Percentiles rank a stretch among this genome's conserved stretches.
Evolutionary conservation across 2,888 invertebrate genomes (phyloP).

Genomic region (Aelia acuminata): DNA sequence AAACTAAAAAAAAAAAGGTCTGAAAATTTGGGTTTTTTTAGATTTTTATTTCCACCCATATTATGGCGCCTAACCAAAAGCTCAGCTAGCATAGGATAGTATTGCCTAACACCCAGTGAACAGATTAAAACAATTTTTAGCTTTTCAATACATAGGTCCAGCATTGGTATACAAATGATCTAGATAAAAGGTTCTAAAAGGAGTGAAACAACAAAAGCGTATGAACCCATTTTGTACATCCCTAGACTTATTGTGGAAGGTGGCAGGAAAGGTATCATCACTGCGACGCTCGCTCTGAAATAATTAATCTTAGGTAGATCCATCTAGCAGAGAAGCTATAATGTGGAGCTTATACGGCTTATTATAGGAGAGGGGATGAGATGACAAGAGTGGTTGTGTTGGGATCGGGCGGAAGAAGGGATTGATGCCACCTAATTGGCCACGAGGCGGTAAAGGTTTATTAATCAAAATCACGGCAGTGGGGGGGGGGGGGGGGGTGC

Average conservation of each 20-base stretch:
- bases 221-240: not conserved
- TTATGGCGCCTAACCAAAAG: too few relatives aligned
- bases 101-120: too few relatives aligned
- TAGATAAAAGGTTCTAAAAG: too few relatives aligned
- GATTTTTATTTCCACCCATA: too few relatives aligned
- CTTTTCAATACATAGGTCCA: too few relatives aligned
- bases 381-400: constrained; percentile 12
- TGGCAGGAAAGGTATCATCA: not conserved
- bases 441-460: constrained; percentile 24
- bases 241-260: not conserved
- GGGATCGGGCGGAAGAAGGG: not conserved
- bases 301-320: not conserved
- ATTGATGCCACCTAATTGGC: constrained; percentile 29
- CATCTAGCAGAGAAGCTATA: not conserved
- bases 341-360: not conserved
- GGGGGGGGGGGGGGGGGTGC: not conserved
- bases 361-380: not conserved
- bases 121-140: too few relatives aligned
- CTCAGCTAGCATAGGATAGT: too few relatives aligned
- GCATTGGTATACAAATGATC: too few relatives aligned
- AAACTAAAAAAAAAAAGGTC: too few relatives aligned
- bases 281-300: not conserved
- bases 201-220: too few relatives aligned
- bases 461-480: constrained; percentile 21
- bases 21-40: too few relatives aligned